A percentile compares a stretch with the other conserved stretches of the same genome.
Evolutionary conservation across 2,113 vertebrate genomes (phyloP).

Genomic region (Tylochromis polylepis): DNA sequence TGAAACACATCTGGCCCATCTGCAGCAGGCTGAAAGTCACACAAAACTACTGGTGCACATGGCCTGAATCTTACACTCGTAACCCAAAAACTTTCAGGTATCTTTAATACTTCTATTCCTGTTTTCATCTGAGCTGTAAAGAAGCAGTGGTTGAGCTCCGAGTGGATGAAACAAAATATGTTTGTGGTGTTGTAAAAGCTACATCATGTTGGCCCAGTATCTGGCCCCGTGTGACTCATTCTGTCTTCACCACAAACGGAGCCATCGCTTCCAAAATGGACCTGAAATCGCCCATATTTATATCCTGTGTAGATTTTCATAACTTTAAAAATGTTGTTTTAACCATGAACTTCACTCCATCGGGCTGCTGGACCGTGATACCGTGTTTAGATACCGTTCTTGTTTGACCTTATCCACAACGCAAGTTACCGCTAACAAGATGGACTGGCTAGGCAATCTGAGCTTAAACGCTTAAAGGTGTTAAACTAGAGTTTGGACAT

Average conservation of each 20-base stretch:
- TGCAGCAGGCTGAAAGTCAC: not conserved
- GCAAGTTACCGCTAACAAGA: not conserved
- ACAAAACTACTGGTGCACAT: not conserved
- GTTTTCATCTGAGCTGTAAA: constrained; percentile 21
- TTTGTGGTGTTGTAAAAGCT: constrained; percentile 6
- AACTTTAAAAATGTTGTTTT: not conserved
- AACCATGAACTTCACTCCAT: not conserved
- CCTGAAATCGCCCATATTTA: not conserved
- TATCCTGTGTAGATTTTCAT: not conserved
- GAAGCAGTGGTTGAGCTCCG: constrained; percentile 17
- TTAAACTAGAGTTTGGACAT: not conserved
- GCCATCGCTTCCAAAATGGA: not conserved
- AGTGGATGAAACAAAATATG: constrained; percentile 33
- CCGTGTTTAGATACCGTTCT: not conserved
- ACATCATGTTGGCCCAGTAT: not conserved
- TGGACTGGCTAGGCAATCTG: not conserved
- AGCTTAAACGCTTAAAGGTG: not conserved
- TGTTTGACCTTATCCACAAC: not conserved
- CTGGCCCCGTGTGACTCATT: not conserved
- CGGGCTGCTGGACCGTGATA: not conserved
- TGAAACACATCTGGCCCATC: not conserved
- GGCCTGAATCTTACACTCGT: not conserved
- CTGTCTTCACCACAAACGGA: not conserved
- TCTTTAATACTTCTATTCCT: not conserved
- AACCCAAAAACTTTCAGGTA: not conserved